Evolutionary conservation across 2,113 vertebrate species (phyloP).

Genomic region (Leucopternis melanops): DNA sequence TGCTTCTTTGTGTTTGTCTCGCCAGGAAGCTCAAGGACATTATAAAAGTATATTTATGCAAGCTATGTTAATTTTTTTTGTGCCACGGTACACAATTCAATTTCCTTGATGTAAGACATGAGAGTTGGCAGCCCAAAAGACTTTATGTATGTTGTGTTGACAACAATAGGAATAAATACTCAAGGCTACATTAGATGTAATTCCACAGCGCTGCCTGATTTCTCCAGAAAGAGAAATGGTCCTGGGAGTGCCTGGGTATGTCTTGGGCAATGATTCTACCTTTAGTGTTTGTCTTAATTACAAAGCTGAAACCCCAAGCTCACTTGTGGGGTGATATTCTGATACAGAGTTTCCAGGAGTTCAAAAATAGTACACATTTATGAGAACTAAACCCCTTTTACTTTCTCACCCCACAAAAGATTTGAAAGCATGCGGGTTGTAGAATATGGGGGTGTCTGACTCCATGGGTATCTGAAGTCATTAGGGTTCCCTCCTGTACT

Average conservation of each 20-base stretch:
- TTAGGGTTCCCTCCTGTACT: not conserved
- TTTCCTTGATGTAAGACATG: not conserved
- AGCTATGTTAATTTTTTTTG: not conserved
- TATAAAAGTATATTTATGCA: constrained; percentile 3
- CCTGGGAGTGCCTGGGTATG: not conserved
- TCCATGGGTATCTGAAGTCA: not conserved
- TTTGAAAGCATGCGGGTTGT: not conserved
- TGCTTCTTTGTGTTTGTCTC: not conserved
- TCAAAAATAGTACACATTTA: not conserved
- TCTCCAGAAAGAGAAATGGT: not conserved
- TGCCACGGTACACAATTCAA: not conserved
- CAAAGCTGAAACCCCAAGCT: not conserved
- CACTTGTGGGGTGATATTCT: not conserved
- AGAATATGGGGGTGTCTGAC: not conserved
- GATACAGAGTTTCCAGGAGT: not conserved
- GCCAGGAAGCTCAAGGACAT: constrained; percentile 1
- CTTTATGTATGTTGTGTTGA: not conserved
- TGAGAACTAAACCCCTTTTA: not conserved
- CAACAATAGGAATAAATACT: not conserved
- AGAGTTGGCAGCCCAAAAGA: not conserved
- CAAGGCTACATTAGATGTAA: not conserved
- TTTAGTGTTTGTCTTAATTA: not conserved
- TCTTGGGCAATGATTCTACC: not conserved
- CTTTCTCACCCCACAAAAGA: not conserved
- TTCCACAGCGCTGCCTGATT: not conserved